Conservation (phyloP, 2,888 invertebrate species). For the Pimpla rufipes region DNA sequence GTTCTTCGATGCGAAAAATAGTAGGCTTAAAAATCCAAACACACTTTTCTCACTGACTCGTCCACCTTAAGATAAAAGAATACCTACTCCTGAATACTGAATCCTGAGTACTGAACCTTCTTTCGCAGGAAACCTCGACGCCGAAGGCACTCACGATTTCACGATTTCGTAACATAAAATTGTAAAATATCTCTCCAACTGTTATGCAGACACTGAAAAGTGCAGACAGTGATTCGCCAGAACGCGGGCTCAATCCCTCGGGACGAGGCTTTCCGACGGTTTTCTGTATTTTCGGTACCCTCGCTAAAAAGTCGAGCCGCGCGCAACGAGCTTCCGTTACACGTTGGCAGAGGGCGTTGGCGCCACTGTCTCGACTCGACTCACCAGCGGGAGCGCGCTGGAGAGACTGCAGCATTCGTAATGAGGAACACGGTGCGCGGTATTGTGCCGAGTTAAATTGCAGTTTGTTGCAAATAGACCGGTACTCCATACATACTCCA, state of each 20-base stretch:
- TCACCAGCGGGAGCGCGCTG: slow-evolving; percentile 39
- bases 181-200: background rate
- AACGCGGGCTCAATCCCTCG: background rate
- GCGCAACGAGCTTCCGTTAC: background rate
- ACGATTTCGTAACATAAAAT: too few species aligned
- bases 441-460: slow-evolving; percentile 69
- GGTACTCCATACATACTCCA: slow-evolving; percentile 18
- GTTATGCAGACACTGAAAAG: background rate
- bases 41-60: too few species aligned
- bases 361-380: slow-evolving; percentile 43
- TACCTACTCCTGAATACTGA: too few species aligned
- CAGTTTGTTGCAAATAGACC: slow-evolving; percentile 60
- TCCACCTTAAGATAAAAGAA: too few species aligned
- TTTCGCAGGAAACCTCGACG: too few species aligned
- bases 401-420: slow-evolving; percentile 57
- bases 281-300: background rate
- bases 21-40: too few species aligned
- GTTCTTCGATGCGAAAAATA: too few species aligned
- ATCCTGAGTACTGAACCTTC: too few species aligned
- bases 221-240: slow-evolving; percentile 13
- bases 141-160: too few species aligned
- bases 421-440: slow-evolving; percentile 58
- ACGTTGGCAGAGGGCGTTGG: slow-evolving; percentile 6
- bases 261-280: background rate
- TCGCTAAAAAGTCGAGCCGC: background rate